Evolutionary conservation across 1,140 invertebrate species (phyloP), one percentile per base, ranked within the genome.

Genomic region (Oncopodura yosiiana): DNA sequence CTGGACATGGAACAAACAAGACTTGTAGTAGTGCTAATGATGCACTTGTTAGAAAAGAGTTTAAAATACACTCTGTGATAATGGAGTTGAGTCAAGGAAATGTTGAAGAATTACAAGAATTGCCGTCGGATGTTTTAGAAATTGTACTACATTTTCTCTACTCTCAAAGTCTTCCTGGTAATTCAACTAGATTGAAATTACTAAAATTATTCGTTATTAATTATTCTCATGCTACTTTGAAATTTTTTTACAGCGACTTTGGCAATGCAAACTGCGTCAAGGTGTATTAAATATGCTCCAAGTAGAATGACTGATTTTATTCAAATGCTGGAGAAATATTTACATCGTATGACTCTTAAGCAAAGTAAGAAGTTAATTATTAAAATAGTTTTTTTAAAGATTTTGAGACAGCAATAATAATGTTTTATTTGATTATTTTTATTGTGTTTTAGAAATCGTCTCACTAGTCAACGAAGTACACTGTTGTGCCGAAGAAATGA

Each of bases 91-190:
- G 74, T 66, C 73, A 73, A 29, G 72, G 73, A 30, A 74, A 73
- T 41, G 69, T 79, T 53, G 72, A 78, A 21, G 74, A 75, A 14
- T 68, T 80, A 23, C 65, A 67, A 49, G 70, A 73, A 30, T 58
- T 81, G 29, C 73, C 74, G 6, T 75, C 77, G 49, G 76, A 78
- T 62, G 75, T 80, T 16, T 60, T 82, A 9, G 71, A 71, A 19
- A 76, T 76, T 12, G 73, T 78, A 39, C 68, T 82, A 11, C 73
- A 81, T 66, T 82, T 75, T 67, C 65, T 82, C 9, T 82, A 82
- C 62, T 72, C 77, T n/a, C 78, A 81, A 63, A 78, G 78, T 58
- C 67, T 82, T 60, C 78, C 79, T 11, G n/a, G n/a, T n/a, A n/a
- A n/a, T n/a, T n/a, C 29, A n/a, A n/a, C n/a, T n/a, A n/a, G n/a